These are phyloP conservation scores for Pemphigus obesinymphae DNA, from an alignment of 1,140 invertebrate genomes.

Conservation along the genomic window DNA sequence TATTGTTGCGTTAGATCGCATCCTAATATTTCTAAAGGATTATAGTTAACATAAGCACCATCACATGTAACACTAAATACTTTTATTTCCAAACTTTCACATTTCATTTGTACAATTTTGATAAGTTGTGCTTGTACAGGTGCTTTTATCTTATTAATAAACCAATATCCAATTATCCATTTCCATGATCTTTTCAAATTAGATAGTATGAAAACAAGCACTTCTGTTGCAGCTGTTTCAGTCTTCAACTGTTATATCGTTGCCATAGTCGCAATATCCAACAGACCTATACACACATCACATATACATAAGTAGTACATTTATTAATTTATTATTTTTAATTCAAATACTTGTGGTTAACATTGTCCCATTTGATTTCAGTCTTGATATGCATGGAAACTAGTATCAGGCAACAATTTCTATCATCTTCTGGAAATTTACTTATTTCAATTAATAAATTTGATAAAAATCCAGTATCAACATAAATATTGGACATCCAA, in stretches of 20 bases:
- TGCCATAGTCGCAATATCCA: background rate
- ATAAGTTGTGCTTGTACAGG: too few species aligned
- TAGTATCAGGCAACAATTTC: background rate
- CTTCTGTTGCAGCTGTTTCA: background rate
- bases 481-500: background rate
- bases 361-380: background rate
- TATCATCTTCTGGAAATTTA: background rate
- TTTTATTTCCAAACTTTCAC: too few species aligned
- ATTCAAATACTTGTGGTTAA: background rate
- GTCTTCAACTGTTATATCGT: background rate
- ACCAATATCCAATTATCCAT: background rate
- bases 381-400: background rate
- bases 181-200: too few species aligned
- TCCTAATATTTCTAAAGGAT: too few species aligned
- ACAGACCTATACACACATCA: background rate
- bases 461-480: background rate
- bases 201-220: too few species aligned
- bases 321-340: background rate
- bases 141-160: background rate
- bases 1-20: too few species aligned
- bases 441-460: background rate
- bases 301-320: background rate
- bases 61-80: too few species aligned
- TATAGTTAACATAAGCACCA: too few species aligned
- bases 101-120: too few species aligned